phyloP scores from a whole-genome alignment of 2,797 vertebrate genomes.

The Eleutherodactylus coqui region DNA sequence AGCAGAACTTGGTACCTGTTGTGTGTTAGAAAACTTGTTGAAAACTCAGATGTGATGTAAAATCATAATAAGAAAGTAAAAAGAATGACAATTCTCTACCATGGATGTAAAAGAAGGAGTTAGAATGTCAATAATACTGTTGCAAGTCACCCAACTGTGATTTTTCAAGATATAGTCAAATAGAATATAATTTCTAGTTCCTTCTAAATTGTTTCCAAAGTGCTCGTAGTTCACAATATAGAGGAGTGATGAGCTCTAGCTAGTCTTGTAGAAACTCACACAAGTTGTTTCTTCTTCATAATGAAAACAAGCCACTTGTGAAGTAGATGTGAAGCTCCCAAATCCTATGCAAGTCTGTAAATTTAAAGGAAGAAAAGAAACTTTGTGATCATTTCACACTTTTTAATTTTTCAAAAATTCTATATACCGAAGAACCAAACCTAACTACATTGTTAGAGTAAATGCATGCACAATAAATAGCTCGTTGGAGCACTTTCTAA shows the following conservation, averaged over 20 bases:
- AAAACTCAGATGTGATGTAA: no score
- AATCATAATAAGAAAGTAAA: no score
- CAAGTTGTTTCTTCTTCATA: conserved; percentile 68
- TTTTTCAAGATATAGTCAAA: no score
- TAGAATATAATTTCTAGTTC: neutral
- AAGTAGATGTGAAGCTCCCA: neutral
- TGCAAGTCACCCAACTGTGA: no score
- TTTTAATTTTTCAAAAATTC: neutral
- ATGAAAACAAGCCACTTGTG: conserved; percentile 71
- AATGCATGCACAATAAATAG: neutral
- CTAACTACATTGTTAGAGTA: neutral
- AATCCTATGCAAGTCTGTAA: conserved; percentile 31
- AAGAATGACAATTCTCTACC: no score
- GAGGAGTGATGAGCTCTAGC: neutral
- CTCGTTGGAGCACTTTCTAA: no score
- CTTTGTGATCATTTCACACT: neutral
- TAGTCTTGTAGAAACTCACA: conserved; percentile 71
- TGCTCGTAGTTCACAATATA: neutral
- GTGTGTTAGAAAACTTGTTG: no score
- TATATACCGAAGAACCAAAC: no score
- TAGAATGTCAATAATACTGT: no score
- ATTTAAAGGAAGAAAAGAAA: neutral
- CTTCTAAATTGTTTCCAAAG: neutral
- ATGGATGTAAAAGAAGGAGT: no score
- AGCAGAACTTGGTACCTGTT: no score